A percentile compares a stretch with the other conserved stretches of the same genome.
Evolutionary conservation across 2,888 invertebrate genomes (phyloP).

Genomic region (Cryptocheilus praepositus): DNA sequence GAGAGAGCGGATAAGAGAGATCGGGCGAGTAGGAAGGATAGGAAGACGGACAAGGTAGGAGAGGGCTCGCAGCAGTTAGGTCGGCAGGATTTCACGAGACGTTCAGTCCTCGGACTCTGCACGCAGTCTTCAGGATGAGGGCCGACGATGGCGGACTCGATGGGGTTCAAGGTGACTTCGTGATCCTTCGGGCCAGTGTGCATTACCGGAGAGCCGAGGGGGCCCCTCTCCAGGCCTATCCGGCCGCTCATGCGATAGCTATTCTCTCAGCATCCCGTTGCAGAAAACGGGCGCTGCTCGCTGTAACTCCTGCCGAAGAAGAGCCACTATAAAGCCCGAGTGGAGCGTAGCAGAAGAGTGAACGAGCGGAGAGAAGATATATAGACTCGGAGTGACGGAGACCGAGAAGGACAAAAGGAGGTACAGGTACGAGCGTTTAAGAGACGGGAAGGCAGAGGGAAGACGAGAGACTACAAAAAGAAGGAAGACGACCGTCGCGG

Average conservation of each 20-base stretch:
- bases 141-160: constrained; percentile 51
- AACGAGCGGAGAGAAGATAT: constrained; percentile 24
- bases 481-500: constrained; percentile 7
- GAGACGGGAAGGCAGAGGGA: constrained; percentile 1
- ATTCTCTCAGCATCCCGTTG: constrained; percentile 21
- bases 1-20: constrained; percentile 12
- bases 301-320: constrained; percentile 12
- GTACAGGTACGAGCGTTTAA: constrained; percentile 1
- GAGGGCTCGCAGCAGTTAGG: constrained; percentile 32
- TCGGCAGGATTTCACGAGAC: constrained; percentile 32
- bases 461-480: neutral
- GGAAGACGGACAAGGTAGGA: neutral
- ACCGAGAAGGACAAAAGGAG: constrained; percentile 11
- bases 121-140: constrained; percentile 36
- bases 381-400: too few relatives aligned
- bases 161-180: constrained; percentile 66
- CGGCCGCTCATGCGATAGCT: constrained; percentile 26
- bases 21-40: neutral
- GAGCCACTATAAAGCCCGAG: constrained; percentile 30
- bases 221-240: constrained; percentile 30
- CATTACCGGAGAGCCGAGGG: constrained; percentile 49
- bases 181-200: constrained; percentile 57
- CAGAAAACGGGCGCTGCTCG: constrained; percentile 25
- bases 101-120: constrained; percentile 30
- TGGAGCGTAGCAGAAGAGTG: constrained; percentile 3